Conservation (phyloP, 2,797 vertebrate genomes). For the Lateolabrax maculatus region DNA sequence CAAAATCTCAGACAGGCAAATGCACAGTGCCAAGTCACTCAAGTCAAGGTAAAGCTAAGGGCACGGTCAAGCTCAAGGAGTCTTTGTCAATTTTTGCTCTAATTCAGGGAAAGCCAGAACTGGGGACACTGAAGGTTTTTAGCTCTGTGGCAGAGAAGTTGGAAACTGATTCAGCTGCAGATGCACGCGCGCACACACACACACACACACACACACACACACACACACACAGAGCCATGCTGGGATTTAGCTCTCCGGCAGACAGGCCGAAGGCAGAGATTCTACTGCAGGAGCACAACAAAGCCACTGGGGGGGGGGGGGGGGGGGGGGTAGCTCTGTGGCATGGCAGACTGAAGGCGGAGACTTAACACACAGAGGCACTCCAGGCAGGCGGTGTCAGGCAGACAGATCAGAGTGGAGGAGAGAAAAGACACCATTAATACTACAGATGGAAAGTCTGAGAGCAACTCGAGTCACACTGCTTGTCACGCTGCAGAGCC, state of each 20-base stretch:
- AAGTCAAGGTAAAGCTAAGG: slow-evolving; percentile 6
- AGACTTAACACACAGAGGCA: slow-evolving; percentile 71
- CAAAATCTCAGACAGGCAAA: background rate
- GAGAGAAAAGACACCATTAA: slow-evolving; percentile 67
- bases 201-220: slow-evolving; percentile 10
- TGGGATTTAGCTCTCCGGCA: slow-evolving; percentile 53
- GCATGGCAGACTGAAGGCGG: slow-evolving; percentile 61
- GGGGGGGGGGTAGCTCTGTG: slow-evolving; percentile 66
- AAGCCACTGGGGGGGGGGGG: slow-evolving; percentile 68
- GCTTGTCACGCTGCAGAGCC: slow-evolving; percentile 49
- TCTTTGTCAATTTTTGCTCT: slow-evolving; percentile 26
- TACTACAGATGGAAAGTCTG: slow-evolving; percentile 62
- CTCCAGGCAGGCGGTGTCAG: slow-evolving; percentile 69
- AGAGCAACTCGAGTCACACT: slow-evolving; percentile 44
- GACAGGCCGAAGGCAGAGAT: slow-evolving; percentile 68
- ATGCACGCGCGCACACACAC: background rate
- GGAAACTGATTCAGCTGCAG: slow-evolving; percentile 44
- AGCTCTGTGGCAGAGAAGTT: slow-evolving; percentile 26
- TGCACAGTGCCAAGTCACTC: background rate
- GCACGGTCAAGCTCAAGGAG: slow-evolving; percentile 6
- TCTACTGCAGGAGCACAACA: slow-evolving; percentile 70
- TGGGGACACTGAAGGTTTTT: slow-evolving; percentile 39
- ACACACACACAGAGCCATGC: slow-evolving; percentile 35
- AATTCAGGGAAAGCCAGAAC: slow-evolving; percentile 36
- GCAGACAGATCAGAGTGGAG: slow-evolving; percentile 64